These are phyloP conservation scores for Agriopis marginaria DNA, from an alignment of 2,888 invertebrate genomes.

Conservation along the genomic window DNA sequence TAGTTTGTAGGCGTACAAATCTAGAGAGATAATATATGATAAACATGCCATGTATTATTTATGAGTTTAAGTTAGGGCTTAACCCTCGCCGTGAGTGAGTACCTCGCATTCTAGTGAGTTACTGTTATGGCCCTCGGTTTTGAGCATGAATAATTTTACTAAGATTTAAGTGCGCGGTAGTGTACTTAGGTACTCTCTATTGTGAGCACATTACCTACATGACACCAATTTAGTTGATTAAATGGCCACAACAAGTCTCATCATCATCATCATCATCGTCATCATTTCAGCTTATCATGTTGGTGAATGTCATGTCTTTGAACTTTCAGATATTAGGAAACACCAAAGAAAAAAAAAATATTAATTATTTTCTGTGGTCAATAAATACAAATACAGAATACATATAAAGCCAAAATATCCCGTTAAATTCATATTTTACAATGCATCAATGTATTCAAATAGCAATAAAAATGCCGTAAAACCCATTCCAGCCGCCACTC, in stretches of 20 bases:
- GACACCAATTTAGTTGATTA: background rate
- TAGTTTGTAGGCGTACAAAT: too few relatives aligned
- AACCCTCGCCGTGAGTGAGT: conserved; percentile 5
- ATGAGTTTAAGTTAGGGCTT: background rate
- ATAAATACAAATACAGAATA: background rate
- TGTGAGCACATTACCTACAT: background rate
- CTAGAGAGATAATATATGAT: too few relatives aligned
- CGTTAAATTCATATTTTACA: background rate
- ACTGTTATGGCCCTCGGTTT: background rate
- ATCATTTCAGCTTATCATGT: too few relatives aligned
- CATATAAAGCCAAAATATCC: background rate
- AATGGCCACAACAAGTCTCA: background rate
- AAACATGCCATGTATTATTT: conserved; percentile 7
- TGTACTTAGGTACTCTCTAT: background rate
- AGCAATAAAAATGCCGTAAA: conserved; percentile 21
- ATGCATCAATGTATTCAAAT: conserved; percentile 20
- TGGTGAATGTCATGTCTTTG: too few relatives aligned
- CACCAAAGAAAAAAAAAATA: too few relatives aligned
- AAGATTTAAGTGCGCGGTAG: background rate
- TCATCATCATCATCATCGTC: too few relatives aligned
- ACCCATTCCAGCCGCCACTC: conserved; percentile 18
- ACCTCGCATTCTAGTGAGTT: background rate
- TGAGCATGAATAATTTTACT: conserved; percentile 10
- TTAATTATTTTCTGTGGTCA: too few relatives aligned
- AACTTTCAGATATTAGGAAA: too few relatives aligned